Conservation (phyloP, 2,113 vertebrate genomes). For the Hipposideros armiger region DNA sequence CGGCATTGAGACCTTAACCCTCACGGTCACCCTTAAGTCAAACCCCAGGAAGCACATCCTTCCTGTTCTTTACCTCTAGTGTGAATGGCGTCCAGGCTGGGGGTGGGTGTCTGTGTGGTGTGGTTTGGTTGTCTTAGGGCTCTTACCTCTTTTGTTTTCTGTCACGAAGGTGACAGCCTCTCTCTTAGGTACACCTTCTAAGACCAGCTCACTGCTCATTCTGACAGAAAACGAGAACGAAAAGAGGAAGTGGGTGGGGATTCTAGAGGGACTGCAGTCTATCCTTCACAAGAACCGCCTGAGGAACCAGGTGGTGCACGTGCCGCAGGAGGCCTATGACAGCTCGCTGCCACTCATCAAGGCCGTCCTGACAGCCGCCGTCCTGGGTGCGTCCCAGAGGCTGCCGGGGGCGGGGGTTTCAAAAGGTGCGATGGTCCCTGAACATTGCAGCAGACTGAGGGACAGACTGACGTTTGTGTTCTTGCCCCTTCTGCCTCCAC, state of each 20-base stretch:
- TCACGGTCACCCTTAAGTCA: fast-evolving
- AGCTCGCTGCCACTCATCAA: constrained; percentile 96
- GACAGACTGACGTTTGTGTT: fast-evolving
- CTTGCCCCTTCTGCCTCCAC: neutral
- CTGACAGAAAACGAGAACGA: constrained; percentile 97
- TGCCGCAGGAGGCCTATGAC: constrained; percentile 96
- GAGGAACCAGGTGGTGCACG: constrained; percentile 92
- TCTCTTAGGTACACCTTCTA: constrained; percentile 92
- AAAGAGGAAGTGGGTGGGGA: constrained; percentile 97
- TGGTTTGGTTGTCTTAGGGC: neutral
- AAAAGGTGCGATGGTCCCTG: neutral
- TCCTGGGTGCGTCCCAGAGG: constrained; percentile 89
- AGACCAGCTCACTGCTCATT: constrained; percentile 94
- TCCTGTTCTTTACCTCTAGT: neutral
- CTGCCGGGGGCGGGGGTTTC: too few relatives aligned
- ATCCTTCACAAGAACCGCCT: constrained; percentile 96
- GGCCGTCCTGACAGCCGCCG: constrained; percentile 92
- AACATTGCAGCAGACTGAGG: too few relatives aligned
- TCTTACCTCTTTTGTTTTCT: constrained; percentile 60
- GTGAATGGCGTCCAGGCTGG: fast-evolving
- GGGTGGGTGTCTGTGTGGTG: neutral
- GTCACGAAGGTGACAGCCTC: constrained; percentile 94
- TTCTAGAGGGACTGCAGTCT: constrained; percentile 95
- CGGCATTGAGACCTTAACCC: neutral
- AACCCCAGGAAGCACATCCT: neutral